Evolutionary conservation across 1,140 invertebrate species (phyloP).

Genomic region (Drosophila arawakana): DNA sequence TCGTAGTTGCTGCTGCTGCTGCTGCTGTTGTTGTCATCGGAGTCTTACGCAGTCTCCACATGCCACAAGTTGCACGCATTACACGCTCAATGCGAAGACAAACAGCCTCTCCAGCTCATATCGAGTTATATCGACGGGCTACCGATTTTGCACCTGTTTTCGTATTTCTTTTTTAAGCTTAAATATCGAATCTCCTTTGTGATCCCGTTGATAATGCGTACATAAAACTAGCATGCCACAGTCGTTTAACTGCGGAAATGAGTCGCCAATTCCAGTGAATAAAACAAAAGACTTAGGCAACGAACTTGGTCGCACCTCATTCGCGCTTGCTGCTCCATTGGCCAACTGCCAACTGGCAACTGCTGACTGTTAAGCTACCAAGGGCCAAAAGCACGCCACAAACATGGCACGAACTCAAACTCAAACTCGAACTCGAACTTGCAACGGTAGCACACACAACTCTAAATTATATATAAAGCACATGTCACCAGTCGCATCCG

Average conservation of each 20-base stretch:
- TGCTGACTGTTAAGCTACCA: not conserved
- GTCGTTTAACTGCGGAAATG: conserved; percentile 70
- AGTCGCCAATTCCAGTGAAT: conserved; percentile 74
- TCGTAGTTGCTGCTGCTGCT: conserved; percentile 40
- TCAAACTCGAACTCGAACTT: conserved; percentile 44
- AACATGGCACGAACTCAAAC: too few relatives aligned
- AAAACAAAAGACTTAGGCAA: conserved; percentile 60
- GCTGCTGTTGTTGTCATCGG: conserved; percentile 39
- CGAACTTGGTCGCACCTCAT: conserved; percentile 47
- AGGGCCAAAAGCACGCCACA: conserved; percentile 55
- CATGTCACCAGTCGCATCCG: conserved; percentile 76
- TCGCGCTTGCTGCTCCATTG: conserved; percentile 6
- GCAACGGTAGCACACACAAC: conserved; percentile 62
- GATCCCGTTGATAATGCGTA: conserved; percentile 79
- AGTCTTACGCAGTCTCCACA: conserved; percentile 54
- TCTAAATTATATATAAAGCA: conserved; percentile 84
- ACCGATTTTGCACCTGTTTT: conserved; percentile 80
- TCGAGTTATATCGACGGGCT: conserved; percentile 71
- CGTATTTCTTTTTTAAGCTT: not conserved
- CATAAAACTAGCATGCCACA: conserved; percentile 81
- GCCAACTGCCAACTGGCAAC: conserved; percentile 62
- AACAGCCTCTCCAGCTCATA: conserved; percentile 54
- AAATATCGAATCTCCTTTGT: conserved; percentile 44
- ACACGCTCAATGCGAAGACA: conserved; percentile 31
- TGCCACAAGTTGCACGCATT: conserved; percentile 81